Base-by-base conservation (phyloP, 23 tunicate genomes). In the Clavelina lepadiformis region DNA sequence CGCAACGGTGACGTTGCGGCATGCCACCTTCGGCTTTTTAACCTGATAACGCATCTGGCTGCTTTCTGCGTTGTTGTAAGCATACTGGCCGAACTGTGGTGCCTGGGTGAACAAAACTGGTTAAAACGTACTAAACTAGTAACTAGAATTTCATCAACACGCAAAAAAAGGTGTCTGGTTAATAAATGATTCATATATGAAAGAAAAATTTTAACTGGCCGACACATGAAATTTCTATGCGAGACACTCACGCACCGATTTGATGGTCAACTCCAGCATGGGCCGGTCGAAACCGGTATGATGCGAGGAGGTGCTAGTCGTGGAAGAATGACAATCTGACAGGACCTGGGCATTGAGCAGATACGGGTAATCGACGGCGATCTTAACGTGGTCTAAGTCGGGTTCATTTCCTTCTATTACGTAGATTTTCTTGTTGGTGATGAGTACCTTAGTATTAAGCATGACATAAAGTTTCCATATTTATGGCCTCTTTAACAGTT, bases 341-440 rank as follows among this genome's bases (percentile, higher is more conserved):
- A 44, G 28, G 8, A 75, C 75, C 3, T 59, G 34, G 1, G 67
- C 89, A 24, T 22, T 38, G 24, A 89, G 15, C 33, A 89, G 57
- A 35, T 89, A 35, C 7, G 67, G n/a, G 61, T 89, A 89, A 35
- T 65, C 69, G 27, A 70, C 83, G 3, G 19, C 44, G 21, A 89
- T 47, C 13, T 58, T 4, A 3, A 81, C 51, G 51, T 70, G 53
- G 28, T 89, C 97, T 15, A 58, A 49, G 24, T 89, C 97, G 0
- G 88, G 73, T 29, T 69, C 78, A 19, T 52, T 64, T 69, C 69
- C 67, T 27, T 54, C 53, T 55, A 81, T 73, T 1, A 89, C 59
- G 38, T 81, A 89, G 24, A 89, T 75, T 7, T 61, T 65, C 35
- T 81, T 71, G 80, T 77, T 89, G 0, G 97, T 89, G 72, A 81